Conservation (phyloP, 2,888 invertebrate species). For the Stegana nigrithorax region DNA sequence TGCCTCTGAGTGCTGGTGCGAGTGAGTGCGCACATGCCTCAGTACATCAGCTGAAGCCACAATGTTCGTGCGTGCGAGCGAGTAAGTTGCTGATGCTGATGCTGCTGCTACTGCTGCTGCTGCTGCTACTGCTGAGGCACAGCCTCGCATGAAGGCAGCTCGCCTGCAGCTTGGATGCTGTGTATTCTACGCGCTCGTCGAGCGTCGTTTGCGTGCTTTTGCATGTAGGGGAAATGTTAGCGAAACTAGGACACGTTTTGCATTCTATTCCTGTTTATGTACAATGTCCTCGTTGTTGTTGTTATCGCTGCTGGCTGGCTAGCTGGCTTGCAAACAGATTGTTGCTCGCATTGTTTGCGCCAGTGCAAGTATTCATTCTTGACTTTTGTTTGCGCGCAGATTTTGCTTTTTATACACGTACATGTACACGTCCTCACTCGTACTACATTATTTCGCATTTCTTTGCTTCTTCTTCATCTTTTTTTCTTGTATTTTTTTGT, state of each 20-base stretch:
- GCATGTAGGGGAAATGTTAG: constrained; percentile 37
- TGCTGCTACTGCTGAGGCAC: no score
- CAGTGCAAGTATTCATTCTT: neutral
- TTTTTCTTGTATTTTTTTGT: neutral
- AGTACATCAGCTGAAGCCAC: neutral
- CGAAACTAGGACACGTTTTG: constrained; percentile 47
- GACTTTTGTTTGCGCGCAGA: neutral
- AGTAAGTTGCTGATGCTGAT: neutral
- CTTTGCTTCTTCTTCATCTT: neutral
- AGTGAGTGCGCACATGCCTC: neutral
- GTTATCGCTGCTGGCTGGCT: neutral
- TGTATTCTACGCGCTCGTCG: no score
- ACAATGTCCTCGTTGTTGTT: neutral
- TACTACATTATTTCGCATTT: neutral
- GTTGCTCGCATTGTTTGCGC: constrained; percentile 14
- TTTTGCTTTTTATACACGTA: neutral
- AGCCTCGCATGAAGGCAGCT: no score
- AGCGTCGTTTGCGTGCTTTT: no score
- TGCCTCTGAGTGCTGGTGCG: neutral
- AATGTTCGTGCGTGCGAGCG: neutral
- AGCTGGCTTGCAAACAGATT: neutral
- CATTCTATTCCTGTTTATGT: neutral
- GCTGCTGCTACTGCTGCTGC: no score
- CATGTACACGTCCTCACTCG: neutral
- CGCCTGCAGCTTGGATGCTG: no score